A percentile compares a stretch with the other conserved stretches of the same genome.
Conservation (phyloP, 1,140 invertebrate species). For the Chlorops oryzae region DNA sequence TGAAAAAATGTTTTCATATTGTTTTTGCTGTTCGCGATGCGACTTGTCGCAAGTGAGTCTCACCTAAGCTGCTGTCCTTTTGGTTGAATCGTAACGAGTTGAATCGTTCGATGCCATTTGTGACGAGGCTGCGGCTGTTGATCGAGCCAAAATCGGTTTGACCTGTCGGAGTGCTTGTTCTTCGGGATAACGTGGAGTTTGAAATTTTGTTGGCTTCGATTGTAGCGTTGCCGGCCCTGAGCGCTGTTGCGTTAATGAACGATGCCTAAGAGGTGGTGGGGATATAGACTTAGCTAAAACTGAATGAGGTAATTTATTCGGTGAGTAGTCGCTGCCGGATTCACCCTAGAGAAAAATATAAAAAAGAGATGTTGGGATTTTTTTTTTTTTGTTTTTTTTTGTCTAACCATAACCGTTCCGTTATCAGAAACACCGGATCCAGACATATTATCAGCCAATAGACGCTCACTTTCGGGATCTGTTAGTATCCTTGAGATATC, state of each 20-base stretch:
- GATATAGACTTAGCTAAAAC: constrained; percentile 48
- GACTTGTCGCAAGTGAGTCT: constrained; percentile 2
- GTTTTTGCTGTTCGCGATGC: no score
- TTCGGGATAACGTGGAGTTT: constrained; percentile 45
- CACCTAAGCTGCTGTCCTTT: constrained; percentile 46
- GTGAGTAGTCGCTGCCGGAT: constrained; percentile 49
- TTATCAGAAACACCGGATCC: constrained; percentile 50
- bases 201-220: constrained; percentile 45
- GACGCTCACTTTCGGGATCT: constrained; percentile 70
- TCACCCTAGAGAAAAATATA: constrained; percentile 39
- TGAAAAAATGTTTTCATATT: background rate
- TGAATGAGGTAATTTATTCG: constrained; percentile 49
- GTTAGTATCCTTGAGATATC: constrained; percentile 51
- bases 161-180: constrained; percentile 41
- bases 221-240: constrained; percentile 43
- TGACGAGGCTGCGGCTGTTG: constrained; percentile 15
- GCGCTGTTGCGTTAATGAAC: constrained; percentile 44
- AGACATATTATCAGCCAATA: constrained; percentile 61
- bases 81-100: constrained; percentile 28
- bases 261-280: constrained; percentile 47
- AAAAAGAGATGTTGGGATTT: background rate
- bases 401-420: constrained; percentile 44
- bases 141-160: constrained; percentile 33
- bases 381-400: background rate
- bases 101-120: constrained; percentile 23